A percentile compares a stretch with the other conserved stretches of the same genome.
Evolutionary conservation across 2,113 vertebrate genomes (phyloP).

Genomic region (Lasiurus borealis): DNA sequence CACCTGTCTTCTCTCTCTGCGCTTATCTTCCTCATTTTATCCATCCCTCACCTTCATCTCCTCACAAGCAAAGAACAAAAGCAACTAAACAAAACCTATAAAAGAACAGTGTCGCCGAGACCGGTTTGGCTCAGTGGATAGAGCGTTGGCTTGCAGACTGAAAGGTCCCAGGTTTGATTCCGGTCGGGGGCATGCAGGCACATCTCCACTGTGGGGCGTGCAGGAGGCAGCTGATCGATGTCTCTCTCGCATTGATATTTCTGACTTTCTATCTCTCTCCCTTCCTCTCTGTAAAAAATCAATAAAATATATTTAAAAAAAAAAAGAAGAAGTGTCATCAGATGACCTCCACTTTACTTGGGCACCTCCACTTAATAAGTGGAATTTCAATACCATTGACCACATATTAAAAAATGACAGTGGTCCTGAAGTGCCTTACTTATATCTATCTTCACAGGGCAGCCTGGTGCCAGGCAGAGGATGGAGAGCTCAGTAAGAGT

Average conservation of each 20-base stretch:
- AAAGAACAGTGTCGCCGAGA: background rate
- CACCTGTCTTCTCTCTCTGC: background rate
- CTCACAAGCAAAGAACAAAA: background rate
- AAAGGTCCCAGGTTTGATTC: too few relatives aligned
- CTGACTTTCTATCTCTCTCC: too few relatives aligned
- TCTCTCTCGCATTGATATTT: too few relatives aligned
- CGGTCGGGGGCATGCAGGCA: too few relatives aligned
- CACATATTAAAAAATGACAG: background rate
- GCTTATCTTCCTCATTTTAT: background rate
- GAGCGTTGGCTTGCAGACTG: too few relatives aligned
- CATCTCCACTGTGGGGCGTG: too few relatives aligned
- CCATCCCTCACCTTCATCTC: background rate
- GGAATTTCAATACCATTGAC: background rate
- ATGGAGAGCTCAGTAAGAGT: accelerated
- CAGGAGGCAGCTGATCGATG: too few relatives aligned
- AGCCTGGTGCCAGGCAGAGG: background rate
- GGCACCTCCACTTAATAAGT: background rate
- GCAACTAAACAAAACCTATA: background rate
- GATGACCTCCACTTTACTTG: background rate
- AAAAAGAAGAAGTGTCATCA: too few relatives aligned
- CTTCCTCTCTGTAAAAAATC: too few relatives aligned
- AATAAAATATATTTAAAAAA: too few relatives aligned
- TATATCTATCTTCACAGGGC: accelerated
- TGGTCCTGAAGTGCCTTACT: background rate
- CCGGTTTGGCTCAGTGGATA: too few relatives aligned